These are phyloP conservation scores for Sympetrum striolatum DNA, from an alignment of 2,888 invertebrate species.

Conservation along the genomic window DNA sequence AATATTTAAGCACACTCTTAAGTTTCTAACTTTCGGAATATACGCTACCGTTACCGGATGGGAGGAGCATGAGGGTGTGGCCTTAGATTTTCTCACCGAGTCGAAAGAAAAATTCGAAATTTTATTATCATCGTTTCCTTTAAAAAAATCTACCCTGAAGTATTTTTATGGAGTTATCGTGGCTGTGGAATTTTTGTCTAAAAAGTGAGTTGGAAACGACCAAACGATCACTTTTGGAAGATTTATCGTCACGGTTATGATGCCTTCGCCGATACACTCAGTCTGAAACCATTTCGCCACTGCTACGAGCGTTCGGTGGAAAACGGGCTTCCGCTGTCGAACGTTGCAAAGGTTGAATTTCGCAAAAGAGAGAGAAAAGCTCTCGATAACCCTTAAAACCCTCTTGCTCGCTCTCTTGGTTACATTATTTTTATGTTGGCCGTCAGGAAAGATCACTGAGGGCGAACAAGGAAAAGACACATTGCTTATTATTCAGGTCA, in stretches of 20 bases:
- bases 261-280: not conserved
- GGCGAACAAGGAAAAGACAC: constrained; percentile 31
- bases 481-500: constrained; percentile 4
- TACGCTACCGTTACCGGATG: not conserved
- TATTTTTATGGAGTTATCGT: not conserved
- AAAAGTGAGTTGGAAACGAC: not conserved
- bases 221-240: not conserved
- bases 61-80: constrained; percentile 28
- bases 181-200: not conserved
- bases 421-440: not conserved
- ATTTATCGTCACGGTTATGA: not conserved
- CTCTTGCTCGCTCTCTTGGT: constrained; percentile 23
- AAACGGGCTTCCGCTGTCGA: not conserved
- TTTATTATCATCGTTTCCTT: too few species aligned
- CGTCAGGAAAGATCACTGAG: not conserved
- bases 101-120: too few species aligned
- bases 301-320: not conserved
- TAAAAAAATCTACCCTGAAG: not conserved
- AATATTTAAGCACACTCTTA: not conserved
- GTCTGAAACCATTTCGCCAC: not conserved
- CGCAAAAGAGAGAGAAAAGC: not conserved
- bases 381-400: not conserved
- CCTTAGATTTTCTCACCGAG: not conserved
- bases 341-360: not conserved
- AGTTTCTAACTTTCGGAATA: not conserved